Conservation (phyloP, 2,888 invertebrate species). For the Chromoteleia sp. region DNA sequence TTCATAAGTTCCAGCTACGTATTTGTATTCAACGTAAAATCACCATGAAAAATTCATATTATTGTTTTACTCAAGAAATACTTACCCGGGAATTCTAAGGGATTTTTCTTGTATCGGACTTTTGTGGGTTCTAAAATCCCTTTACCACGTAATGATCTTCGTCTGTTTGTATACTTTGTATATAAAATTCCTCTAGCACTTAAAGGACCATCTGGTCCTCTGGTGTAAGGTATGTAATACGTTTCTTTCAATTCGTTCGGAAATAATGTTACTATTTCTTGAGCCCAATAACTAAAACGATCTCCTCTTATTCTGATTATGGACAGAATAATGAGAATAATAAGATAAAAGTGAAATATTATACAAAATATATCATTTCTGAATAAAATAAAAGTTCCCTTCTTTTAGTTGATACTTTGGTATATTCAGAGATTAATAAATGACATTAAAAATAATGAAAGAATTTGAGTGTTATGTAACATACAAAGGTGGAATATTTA, state of each 20-base stretch:
- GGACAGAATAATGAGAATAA: neutral
- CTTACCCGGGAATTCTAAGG: constrained; percentile 62
- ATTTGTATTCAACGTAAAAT: neutral
- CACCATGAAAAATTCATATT: neutral
- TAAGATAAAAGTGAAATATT: neutral
- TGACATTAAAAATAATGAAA: no score
- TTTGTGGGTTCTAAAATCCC: constrained; percentile 65
- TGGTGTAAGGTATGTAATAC: constrained; percentile 63
- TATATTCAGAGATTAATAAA: no score
- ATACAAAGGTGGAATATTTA: no score
- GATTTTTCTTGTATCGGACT: constrained; percentile 59
- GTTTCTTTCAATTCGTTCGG: constrained; percentile 66
- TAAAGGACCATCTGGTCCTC: constrained; percentile 65
- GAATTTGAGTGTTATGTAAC: no score
- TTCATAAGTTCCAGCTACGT: constrained; percentile 53
- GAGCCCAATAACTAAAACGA: constrained; percentile 67
- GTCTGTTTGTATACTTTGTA: constrained; percentile 63
- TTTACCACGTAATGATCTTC: constrained; percentile 66
- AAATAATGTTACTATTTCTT: constrained; percentile 67
- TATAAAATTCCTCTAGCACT: constrained; percentile 66
- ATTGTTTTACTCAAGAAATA: neutral
- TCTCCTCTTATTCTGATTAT: constrained; percentile 56
- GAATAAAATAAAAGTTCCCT: no score
- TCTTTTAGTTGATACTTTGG: no score
- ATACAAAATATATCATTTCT: neutral